Evolutionary conservation across 2,888 invertebrate genomes (phyloP).

Genomic region (Xestia xanthographa): DNA sequence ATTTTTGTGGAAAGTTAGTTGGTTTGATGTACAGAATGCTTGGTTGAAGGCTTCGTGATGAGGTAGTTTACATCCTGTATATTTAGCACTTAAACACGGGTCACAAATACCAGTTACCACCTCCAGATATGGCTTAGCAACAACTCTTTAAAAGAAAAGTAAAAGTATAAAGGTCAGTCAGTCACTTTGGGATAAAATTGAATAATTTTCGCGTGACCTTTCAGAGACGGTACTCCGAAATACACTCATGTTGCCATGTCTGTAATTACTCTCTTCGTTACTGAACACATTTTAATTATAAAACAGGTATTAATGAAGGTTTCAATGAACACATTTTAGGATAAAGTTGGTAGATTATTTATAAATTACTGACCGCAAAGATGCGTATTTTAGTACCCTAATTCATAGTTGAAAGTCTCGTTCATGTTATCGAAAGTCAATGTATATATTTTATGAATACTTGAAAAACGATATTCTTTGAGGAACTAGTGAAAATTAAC

Average conservation of each 20-base stretch:
- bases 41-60: too few species aligned
- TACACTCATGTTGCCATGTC: conserved; percentile 13
- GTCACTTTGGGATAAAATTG: conserved; percentile 11
- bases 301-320: conserved; percentile 10
- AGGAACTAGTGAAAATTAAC: not conserved
- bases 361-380: conserved; percentile 16
- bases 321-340: conserved; percentile 18
- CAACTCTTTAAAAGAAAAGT: conserved; percentile 5
- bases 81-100: not conserved
- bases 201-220: conserved; percentile 38
- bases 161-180: conserved; percentile 19
- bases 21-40: too few species aligned
- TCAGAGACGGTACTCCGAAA: conserved; percentile 10
- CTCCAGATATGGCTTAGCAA: not conserved
- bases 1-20: too few species aligned
- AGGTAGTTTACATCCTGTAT: too few species aligned
- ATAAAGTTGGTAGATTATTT: conserved; percentile 24
- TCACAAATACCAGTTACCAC: not conserved
- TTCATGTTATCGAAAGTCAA: not conserved
- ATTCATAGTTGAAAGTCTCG: too few species aligned
- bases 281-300: conserved; percentile 30
- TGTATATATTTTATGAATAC: not conserved
- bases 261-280: conserved; percentile 9
- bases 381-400: conserved; percentile 12
- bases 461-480: not conserved